A percentile compares a stretch with the other conserved stretches of the same genome.
Conservation (phyloP, 2,888 invertebrate species). For the Neoascia interrupta region DNA sequence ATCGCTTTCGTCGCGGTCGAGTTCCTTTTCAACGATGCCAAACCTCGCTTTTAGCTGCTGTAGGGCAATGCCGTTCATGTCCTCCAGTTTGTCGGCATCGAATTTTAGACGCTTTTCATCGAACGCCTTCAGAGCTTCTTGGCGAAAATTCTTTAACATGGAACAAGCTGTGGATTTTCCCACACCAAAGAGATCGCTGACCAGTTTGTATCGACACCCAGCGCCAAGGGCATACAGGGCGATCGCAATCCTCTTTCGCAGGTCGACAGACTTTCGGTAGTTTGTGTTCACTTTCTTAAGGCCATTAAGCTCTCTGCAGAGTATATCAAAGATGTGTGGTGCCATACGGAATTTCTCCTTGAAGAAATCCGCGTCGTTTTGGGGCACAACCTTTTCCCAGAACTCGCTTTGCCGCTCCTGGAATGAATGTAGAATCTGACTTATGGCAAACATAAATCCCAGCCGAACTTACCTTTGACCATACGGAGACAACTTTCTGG, state of each 20-base stretch:
- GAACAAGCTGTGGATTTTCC: neutral
- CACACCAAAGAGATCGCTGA: slow-evolving; percentile 3
- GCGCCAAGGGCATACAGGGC: slow-evolving; percentile 19
- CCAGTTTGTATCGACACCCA: too few species aligned
- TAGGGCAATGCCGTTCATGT: neutral
- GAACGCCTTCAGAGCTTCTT: neutral
- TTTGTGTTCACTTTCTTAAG: neutral
- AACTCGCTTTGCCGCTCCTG: too few species aligned
- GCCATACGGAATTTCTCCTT: slow-evolving; percentile 12
- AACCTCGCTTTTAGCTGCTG: neutral
- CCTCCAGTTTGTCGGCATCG: neutral
- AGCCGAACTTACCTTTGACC: neutral
- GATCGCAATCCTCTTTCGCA: slow-evolving; percentile 8
- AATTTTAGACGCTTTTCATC: neutral
- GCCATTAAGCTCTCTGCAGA: neutral
- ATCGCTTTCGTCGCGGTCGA: too few species aligned
- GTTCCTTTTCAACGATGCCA: neutral
- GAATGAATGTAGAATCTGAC: too few species aligned
- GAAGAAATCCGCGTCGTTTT: slow-evolving; percentile 12
- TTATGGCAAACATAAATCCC: too few species aligned
- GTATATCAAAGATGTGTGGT: neutral
- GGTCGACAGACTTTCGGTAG: neutral
- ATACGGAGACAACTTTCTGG: neutral
- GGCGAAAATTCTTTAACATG: neutral
- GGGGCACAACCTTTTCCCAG: slow-evolving; percentile 10